Percentiles rank a stretch among this genome's conserved stretches.
These are phyloP conservation scores for Clarias magur DNA, from an alignment of 2,113 vertebrate species.

Conservation along the genomic window DNA sequence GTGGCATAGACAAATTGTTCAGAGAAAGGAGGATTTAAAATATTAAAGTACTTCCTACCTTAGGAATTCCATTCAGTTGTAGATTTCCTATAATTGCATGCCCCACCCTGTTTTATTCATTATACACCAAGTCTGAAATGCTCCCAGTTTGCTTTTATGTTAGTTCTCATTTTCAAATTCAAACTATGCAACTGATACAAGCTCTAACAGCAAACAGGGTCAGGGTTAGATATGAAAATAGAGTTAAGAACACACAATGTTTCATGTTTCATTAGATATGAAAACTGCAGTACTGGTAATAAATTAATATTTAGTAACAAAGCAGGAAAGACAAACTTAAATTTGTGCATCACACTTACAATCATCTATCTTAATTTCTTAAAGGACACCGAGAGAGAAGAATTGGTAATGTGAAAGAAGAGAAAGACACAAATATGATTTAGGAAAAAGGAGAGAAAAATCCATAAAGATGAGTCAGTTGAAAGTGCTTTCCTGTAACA, in stretches of 20 bases:
- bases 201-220: neutral
- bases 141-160: neutral
- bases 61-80: neutral
- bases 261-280: neutral
- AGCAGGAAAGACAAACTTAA: conserved; percentile 29
- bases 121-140: neutral
- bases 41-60: neutral
- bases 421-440: conserved; percentile 30
- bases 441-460: neutral
- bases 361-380: conserved; percentile 85
- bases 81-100: neutral
- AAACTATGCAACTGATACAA: neutral
- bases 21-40: neutral
- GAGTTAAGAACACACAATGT: neutral
- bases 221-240: neutral
- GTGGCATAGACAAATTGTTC: neutral
- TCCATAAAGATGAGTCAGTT: neutral
- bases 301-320: neutral
- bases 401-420: conserved; percentile 58
- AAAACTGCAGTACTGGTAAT: conserved; percentile 21
- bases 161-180: neutral
- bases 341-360: conserved; percentile 77
- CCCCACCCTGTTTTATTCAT: neutral
- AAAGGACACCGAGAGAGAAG: conserved; percentile 70
- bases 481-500: neutral